Evolutionary conservation across 2,888 invertebrate species (phyloP).

Genomic region (Cheilosia soror): DNA sequence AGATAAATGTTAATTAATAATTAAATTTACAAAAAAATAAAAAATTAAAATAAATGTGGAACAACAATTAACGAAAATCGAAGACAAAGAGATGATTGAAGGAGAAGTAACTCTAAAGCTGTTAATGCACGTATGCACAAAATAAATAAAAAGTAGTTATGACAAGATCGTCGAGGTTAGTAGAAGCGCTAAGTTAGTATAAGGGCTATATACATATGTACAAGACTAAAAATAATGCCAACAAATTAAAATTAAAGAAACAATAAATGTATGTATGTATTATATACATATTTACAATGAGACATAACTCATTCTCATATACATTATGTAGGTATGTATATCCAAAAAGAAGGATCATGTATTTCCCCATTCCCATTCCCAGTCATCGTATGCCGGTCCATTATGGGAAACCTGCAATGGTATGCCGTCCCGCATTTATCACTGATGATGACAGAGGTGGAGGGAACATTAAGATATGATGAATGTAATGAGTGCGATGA

Average conservation of each 20-base stretch:
- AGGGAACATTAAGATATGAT: slow-evolving; percentile 58
- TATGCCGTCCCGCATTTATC: slow-evolving; percentile 63
- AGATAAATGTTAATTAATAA: slow-evolving; percentile 60
- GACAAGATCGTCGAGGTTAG: slow-evolving; percentile 30
- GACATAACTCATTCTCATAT: slow-evolving; percentile 18
- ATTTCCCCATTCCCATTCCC: slow-evolving; percentile 17
- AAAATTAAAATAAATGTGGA: slow-evolving; percentile 29
- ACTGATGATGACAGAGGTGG: slow-evolving; percentile 34
- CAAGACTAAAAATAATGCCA: slow-evolving; percentile 17
- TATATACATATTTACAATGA: background rate
- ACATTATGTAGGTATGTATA: background rate
- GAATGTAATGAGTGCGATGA: slow-evolving; percentile 58
- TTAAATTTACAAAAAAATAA: slow-evolving; percentile 47
- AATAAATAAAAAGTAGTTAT: slow-evolving; percentile 5
- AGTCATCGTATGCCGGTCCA: slow-evolving; percentile 24
- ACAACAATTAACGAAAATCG: slow-evolving; percentile 65
- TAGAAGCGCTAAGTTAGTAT: slow-evolving; percentile 60
- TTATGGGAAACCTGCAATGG: slow-evolving; percentile 17
- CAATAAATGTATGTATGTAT: background rate
- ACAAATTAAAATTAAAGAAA: slow-evolving; percentile 3
- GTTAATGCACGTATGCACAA: slow-evolving; percentile 54
- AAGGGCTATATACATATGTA: slow-evolving; percentile 34
- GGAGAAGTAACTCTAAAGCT: slow-evolving; percentile 61
- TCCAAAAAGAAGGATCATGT: slow-evolving; percentile 14
- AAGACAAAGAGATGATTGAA: slow-evolving; percentile 71